These are phyloP conservation scores for Spondyliosoma cantharus DNA, from an alignment of 2,797 vertebrate species.

Conservation along the genomic window DNA sequence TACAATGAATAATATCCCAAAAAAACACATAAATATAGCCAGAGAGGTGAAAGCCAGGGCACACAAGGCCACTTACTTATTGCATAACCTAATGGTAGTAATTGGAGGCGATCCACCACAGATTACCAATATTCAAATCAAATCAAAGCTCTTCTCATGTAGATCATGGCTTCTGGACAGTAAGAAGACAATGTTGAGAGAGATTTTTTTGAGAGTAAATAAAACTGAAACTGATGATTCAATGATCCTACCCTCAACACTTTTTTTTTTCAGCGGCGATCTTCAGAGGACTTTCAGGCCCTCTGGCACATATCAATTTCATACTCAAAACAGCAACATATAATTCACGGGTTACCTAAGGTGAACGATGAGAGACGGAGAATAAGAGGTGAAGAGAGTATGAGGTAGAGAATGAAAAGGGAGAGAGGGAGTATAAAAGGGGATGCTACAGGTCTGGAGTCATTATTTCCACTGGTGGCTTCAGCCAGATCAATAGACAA, in stretches of 20 bases:
- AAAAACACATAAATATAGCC: neutral
- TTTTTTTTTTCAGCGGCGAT: neutral
- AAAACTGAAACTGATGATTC: neutral
- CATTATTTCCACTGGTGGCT: slow-evolving; percentile 70
- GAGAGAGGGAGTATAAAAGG: slow-evolving; percentile 22
- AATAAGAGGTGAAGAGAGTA: neutral
- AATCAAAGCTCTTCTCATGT: neutral
- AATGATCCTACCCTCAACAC: neutral
- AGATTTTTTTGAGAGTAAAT: neutral
- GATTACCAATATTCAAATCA: slow-evolving; percentile 1
- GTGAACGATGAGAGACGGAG: slow-evolving; percentile 9
- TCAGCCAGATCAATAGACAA: slow-evolving; percentile 65
- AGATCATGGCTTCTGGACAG: slow-evolving; percentile 1
- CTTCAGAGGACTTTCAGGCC: slow-evolving; percentile 8
- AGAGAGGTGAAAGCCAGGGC: neutral
- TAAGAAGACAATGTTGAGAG: neutral
- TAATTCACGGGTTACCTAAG: slow-evolving; percentile 29
- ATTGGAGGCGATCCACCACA: neutral
- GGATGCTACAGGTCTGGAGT: slow-evolving; percentile 61
- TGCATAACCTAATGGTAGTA: neutral
- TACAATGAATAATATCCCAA: neutral
- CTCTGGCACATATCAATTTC: slow-evolving; percentile 6
- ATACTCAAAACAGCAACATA: neutral
- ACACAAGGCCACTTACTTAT: neutral
- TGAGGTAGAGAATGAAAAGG: neutral